Evolutionary conservation across 2,113 vertebrate genomes (phyloP), one percentile per base, ranked within the genome.

Genomic region (Sinocyclocheilus anophthalmus): DNA sequence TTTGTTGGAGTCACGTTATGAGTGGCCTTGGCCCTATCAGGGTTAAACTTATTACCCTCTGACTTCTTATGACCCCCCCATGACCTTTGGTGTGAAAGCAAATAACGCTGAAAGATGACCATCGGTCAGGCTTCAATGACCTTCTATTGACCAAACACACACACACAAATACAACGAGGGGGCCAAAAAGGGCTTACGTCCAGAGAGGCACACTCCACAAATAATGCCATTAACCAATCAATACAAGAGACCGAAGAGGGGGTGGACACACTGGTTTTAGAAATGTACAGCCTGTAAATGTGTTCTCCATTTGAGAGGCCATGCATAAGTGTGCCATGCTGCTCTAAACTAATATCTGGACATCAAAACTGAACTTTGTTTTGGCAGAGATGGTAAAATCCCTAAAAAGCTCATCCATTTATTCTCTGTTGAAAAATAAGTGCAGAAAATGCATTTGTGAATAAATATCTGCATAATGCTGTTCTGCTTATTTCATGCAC

Each of bases 81-180:
- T 67, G 55, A 87, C 87, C 87, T 87, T 87, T 69, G 39, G 59
- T 59, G 75, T 83, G 57, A 90, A 88, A 86, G 83, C 79, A 78
- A 76, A 73, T 86, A 83, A 86, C 20, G 63, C 85, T 88, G 88
- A 87, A 88, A 65, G 85, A 97, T 80, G 97, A 99, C 88, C 91
- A 97, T 85, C 95, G 95, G 88, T 94, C 94, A 45, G 96, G 98
- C 91, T 92, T 95, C 48, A 73, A 37, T 84, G 82, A 94, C 96
- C 90, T 97, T 96, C 91, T 99, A 97, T 91, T 96, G 97, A 96
- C 97, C 97, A 98, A 93, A 50, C 83, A 86, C 76, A 55, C 59
- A 87, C 75, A 87, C 81, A 84, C 85, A 61, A 55, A 69, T 61
- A 37, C 77, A 77, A 61, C 80, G 70, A 45, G 69, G 69, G 78